These are phyloP conservation scores for Phoxinus phoxinus DNA, from an alignment of 2,113 vertebrate genomes.

Conservation along the genomic window DNA sequence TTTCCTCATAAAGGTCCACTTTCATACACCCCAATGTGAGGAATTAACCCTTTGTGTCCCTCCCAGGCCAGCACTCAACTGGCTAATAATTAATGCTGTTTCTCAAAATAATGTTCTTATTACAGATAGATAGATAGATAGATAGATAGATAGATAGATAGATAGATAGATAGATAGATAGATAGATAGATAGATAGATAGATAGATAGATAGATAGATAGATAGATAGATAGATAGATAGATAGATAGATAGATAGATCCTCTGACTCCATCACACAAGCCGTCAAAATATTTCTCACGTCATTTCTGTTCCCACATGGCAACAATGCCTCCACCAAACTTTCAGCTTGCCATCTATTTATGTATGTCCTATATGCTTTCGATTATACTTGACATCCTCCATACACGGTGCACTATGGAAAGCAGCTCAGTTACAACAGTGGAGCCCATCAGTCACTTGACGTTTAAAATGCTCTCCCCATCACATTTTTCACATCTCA, in stretches of 20 bases:
- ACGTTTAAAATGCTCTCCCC: slow-evolving; percentile 25
- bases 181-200: too few species aligned
- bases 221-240: too few species aligned
- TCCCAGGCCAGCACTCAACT: neutral
- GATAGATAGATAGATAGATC: neutral
- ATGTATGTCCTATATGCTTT: slow-evolving; percentile 14
- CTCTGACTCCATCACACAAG: slow-evolving; percentile 29
- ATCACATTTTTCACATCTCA: slow-evolving; percentile 24
- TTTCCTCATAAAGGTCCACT: neutral
- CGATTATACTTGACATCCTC: slow-evolving; percentile 38
- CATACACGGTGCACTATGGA: slow-evolving; percentile 25
- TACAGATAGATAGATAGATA: too few species aligned
- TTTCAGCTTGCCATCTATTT: slow-evolving; percentile 1
- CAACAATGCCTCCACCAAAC: slow-evolving; percentile 27
- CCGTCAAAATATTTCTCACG: slow-evolving; percentile 33
- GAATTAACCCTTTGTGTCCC: neutral
- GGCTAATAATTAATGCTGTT: too few species aligned
- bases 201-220: too few species aligned
- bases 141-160: too few species aligned
- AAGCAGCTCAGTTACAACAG: slow-evolving; percentile 19
- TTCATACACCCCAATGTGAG: neutral
- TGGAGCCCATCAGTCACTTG: slow-evolving; percentile 35
- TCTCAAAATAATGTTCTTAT: too few species aligned
- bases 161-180: too few species aligned
- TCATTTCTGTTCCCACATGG: slow-evolving; percentile 23